Conservation (phyloP, 2,888 invertebrate genomes). For the Sepioteuthis lessoniana region DNA sequence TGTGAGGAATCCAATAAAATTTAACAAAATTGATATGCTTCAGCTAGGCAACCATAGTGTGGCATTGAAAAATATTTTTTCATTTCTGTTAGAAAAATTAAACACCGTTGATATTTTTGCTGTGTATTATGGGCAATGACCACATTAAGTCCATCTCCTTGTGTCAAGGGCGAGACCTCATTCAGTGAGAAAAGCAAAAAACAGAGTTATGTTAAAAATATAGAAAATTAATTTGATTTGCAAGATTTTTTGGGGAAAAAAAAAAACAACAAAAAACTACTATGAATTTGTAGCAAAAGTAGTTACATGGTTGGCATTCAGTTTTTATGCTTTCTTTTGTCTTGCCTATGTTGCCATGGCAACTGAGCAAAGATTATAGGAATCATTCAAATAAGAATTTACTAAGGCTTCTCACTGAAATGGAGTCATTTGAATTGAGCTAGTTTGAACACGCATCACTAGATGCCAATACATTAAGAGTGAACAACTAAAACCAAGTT, state of each 20-base stretch:
- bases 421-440: background rate
- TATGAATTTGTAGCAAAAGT: background rate
- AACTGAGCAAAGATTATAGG: background rate
- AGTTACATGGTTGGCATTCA: background rate
- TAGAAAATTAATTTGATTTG: background rate
- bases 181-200: background rate
- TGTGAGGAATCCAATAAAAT: background rate
- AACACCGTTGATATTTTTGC: background rate
- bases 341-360: background rate
- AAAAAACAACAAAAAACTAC: background rate
- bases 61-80: background rate
- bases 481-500: background rate
- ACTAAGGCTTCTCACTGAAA: background rate
- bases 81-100: background rate
- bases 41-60: too few species aligned
- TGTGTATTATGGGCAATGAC: background rate
- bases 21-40: background rate
- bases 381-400: background rate
- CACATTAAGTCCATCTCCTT: background rate
- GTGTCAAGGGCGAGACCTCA: background rate
- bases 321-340: background rate
- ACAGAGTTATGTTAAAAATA: background rate
- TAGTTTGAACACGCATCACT: background rate
- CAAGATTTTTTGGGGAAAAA: background rate
- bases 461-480: constrained; percentile 21